Evolutionary conservation across 2,888 invertebrate species (phyloP).

Genomic region (Drosophila phalerata): DNA sequence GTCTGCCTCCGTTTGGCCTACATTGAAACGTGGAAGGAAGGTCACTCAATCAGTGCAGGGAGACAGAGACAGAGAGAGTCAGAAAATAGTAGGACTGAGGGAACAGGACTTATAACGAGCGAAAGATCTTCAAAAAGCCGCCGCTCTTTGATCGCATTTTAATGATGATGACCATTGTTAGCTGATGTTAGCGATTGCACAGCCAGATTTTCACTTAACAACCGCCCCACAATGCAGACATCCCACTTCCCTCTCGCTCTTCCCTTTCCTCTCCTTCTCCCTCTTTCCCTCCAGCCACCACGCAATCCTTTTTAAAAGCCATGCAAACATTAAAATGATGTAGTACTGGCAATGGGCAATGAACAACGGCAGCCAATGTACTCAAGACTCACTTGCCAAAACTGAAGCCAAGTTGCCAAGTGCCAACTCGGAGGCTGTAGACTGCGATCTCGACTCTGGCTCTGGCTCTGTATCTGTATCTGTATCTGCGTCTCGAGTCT

Average conservation of each 20-base stretch:
- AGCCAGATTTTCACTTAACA: slow-evolving; percentile 83
- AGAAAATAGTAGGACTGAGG: background rate
- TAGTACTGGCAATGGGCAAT: slow-evolving; percentile 47
- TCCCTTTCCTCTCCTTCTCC: background rate
- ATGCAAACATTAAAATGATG: slow-evolving; percentile 74
- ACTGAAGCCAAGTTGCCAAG: slow-evolving; percentile 44
- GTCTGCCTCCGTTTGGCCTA: slow-evolving; percentile 67
- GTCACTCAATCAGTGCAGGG: slow-evolving; percentile 74
- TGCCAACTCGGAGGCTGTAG: slow-evolving; percentile 34
- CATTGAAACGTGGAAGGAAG: slow-evolving; percentile 57
- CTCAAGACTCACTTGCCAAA: slow-evolving; percentile 27
- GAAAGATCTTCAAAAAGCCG: slow-evolving; percentile 42
- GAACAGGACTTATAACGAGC: slow-evolving; percentile 27
- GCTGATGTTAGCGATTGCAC: slow-evolving; percentile 83
- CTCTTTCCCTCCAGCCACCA: slow-evolving; percentile 1
- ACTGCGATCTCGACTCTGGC: background rate
- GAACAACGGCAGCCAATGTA: slow-evolving; percentile 42
- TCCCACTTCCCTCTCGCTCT: background rate
- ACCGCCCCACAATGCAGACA: slow-evolving; percentile 41
- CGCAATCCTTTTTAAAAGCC: slow-evolving; percentile 55
- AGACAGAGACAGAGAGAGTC: background rate
- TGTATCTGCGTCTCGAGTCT: background rate
- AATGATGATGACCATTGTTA: slow-evolving; percentile 85
- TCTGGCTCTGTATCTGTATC: background rate
- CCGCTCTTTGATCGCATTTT: slow-evolving; percentile 84